These are phyloP conservation scores for Lepidiolamprologus cunningtoni DNA, from an alignment of 2,113 vertebrate genomes.

Conservation along the genomic window DNA sequence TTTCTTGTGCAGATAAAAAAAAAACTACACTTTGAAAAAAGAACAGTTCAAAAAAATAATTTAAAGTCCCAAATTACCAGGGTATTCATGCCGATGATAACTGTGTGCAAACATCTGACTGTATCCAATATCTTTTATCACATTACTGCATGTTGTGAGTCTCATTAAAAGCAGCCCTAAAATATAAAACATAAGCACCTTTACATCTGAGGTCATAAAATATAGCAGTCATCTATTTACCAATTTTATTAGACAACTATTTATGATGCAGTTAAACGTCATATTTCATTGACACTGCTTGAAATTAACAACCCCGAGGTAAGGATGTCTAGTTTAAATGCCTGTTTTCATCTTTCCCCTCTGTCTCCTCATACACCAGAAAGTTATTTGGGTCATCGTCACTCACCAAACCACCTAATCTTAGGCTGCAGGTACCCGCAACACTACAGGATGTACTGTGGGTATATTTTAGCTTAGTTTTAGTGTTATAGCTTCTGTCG, in stretches of 20 bases:
- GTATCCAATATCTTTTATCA: not conserved
- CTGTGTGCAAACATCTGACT: not conserved
- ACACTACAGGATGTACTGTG: not conserved
- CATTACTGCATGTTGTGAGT: not conserved
- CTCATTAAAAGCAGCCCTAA: not conserved
- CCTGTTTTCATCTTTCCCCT: not conserved
- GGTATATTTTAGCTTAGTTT: not conserved
- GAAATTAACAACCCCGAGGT: not conserved
- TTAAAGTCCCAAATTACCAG: not conserved
- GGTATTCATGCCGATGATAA: not conserved
- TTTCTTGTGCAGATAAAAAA: not conserved
- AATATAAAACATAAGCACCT: not conserved
- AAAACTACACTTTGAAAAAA: not conserved
- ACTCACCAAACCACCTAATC: not conserved
- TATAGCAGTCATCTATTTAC: not conserved
- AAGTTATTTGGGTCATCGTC: not conserved
- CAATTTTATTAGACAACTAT: not conserved
- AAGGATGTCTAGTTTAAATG: not conserved
- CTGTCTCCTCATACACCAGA: not conserved
- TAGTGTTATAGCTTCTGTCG: not conserved
- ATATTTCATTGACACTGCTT: not conserved
- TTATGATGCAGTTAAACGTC: not conserved
- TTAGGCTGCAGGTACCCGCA: not conserved
- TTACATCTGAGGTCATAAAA: not conserved
- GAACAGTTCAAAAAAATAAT: not conserved